Percentiles rank a stretch among this genome's conserved stretches.
These are phyloP conservation scores for Cyclopterus lumpus DNA, from an alignment of 2,797 vertebrate genomes.

Conservation along the genomic window DNA sequence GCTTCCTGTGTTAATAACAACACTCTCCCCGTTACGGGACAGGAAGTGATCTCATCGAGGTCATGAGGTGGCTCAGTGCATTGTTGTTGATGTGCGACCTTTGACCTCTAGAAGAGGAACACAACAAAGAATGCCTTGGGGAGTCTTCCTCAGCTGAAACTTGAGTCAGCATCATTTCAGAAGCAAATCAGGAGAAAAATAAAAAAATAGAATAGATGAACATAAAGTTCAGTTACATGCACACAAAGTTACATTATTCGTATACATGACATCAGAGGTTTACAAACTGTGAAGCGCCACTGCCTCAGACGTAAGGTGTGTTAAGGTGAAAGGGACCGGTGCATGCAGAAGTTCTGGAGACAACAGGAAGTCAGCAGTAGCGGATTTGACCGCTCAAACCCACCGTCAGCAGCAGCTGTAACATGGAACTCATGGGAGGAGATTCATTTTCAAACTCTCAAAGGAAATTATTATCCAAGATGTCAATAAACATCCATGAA, in stretches of 20 bases:
- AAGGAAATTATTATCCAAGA: background rate
- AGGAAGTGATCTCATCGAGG: conserved; percentile 32
- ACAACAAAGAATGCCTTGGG: background rate
- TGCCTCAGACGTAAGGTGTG: background rate
- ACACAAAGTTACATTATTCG: background rate
- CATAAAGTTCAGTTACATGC: background rate
- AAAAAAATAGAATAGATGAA: background rate
- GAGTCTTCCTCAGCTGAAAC: background rate
- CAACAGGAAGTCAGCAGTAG: too few species aligned
- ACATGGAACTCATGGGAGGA: background rate
- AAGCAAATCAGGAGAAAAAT: background rate
- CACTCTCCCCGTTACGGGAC: background rate
- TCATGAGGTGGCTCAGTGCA: background rate
- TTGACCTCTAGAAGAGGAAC: conserved; percentile 7
- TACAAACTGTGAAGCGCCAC: background rate
- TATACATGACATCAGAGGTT: background rate
- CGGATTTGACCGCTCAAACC: background rate
- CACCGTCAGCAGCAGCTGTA: background rate
- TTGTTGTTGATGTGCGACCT: conserved; percentile 18
- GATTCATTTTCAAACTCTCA: too few species aligned
- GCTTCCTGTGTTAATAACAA: conserved; percentile 55
- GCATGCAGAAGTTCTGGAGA: background rate
- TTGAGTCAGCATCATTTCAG: background rate
- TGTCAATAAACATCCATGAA: background rate
- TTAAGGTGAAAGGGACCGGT: background rate